Evolutionary conservation across 2,888 invertebrate genomes (phyloP).

Genomic region (Petrolisthes manimaculis): DNA sequence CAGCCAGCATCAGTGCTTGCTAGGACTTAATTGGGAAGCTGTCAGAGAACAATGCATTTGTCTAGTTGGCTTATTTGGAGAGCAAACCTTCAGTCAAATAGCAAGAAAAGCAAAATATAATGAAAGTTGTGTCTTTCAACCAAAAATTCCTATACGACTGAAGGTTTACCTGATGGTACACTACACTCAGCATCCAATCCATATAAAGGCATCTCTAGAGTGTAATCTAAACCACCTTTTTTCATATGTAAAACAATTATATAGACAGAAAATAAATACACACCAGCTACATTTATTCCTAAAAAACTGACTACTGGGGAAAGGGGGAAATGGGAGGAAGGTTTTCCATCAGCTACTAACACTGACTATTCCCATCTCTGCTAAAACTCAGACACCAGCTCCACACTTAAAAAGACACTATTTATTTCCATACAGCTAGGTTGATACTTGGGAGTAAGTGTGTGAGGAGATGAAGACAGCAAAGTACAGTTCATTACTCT

Average conservation of each 20-base stretch:
- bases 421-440: neutral
- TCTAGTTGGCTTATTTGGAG: slow-evolving; percentile 15
- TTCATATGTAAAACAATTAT: too few species aligned
- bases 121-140: neutral
- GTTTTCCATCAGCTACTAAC: too few species aligned
- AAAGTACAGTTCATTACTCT: neutral
- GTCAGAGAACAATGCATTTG: slow-evolving; percentile 33
- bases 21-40: slow-evolving; percentile 21
- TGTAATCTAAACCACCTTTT: neutral
- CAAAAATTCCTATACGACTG: neutral
- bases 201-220: slow-evolving; percentile 4
- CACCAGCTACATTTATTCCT: too few species aligned
- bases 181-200: slow-evolving; percentile 1
- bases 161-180: neutral
- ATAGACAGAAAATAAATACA: too few species aligned
- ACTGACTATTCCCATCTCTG: neutral
- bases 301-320: too few species aligned
- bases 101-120: neutral
- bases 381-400: neutral
- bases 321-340: too few species aligned
- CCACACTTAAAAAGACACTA: neutral
- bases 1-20: neutral
- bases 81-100: slow-evolving; percentile 42
- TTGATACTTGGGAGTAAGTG: slow-evolving; percentile 3
- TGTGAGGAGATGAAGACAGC: neutral